phyloP scores from a whole-genome alignment of 2,888 invertebrate species.

The Parasteatoda lunata region DNA sequence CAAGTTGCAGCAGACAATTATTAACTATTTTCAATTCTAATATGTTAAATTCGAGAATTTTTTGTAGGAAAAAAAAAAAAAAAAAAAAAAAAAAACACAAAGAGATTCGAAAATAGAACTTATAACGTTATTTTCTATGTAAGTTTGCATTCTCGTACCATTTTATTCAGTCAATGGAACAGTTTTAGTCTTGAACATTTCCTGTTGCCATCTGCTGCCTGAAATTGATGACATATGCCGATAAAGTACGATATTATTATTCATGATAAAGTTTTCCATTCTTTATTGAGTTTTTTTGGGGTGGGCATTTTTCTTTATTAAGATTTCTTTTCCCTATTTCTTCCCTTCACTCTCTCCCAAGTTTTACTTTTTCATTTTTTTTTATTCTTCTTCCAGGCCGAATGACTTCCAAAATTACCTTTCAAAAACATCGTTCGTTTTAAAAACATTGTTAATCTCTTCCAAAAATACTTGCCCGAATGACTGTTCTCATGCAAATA shows the following conservation, averaged over 20 bases:
- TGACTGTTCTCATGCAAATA: conserved; percentile 64
- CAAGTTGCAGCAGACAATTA: too few species aligned
- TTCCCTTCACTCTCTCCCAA: neutral
- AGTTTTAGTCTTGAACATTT: conserved; percentile 9
- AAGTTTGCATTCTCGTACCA: too few species aligned
- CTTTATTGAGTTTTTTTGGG: conserved; percentile 49
- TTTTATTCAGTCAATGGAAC: too few species aligned
- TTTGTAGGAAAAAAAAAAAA: too few species aligned
- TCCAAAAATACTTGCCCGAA: conserved; percentile 47
- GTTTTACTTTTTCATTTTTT: conserved; percentile 1
- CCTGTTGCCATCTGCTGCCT: conserved; percentile 43
- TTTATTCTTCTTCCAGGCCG: conserved; percentile 46
- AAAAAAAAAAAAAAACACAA: too few species aligned
- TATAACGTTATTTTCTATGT: too few species aligned
- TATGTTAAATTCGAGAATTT: too few species aligned
- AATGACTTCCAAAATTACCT: conserved; percentile 66
- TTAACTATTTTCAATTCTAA: too few species aligned
- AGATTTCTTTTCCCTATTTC: conserved; percentile 36
- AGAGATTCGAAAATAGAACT: too few species aligned
- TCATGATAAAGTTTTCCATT: conserved; percentile 59
- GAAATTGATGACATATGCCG: conserved; percentile 53
- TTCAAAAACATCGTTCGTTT: conserved; percentile 68
- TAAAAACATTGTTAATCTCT: conserved; percentile 68
- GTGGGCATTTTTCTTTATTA: conserved; percentile 29
- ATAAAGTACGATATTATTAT: conserved; percentile 67